Evolutionary conservation across 2,888 invertebrate species (phyloP), one percentile per base, ranked within the genome.

Genomic region (Onchidella celtica): DNA sequence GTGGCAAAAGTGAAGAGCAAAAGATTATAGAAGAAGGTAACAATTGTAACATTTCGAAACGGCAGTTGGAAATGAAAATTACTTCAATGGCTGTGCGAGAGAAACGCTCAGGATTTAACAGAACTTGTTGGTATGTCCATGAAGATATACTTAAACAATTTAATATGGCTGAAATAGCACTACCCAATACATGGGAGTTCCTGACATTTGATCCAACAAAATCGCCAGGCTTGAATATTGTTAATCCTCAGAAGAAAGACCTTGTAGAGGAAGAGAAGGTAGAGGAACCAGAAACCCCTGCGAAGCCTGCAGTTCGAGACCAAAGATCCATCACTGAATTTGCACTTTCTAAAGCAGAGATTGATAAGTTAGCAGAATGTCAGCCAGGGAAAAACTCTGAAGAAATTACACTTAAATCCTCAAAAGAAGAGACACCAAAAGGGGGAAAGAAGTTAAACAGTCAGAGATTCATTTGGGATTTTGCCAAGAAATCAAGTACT

Each of bases 111-210:
- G 94, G 84, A 24, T 94, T 94, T 82, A 94, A 95, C 76, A 95
- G 95, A 80, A 91, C 93, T n/a, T 95, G 95, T 87, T 96, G 96
- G 96, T 94, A 95, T 86, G 96, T 96, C 0, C 90, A 94, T 0
- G 93, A 94, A 11, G 95, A 95, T 17, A 87, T 94, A 0, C 93
- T 95, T 21, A 93, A 95, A 55, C 94, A 95, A 87, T 95, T 95
- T 91, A 91, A 94, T 6, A 89, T 94, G 29, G 89, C 93, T 0
- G 94, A 94, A 59, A 88, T 95, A 0, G 89, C 93, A 0, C 81
- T 95, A 27, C 94, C 95, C 0, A 95, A 95, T 88, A 90, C 92
- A 2, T 96, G 95, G 95, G 91, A 92, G 3, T 95, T 95, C 89
- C 79, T 92, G n/a, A 88, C 87, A 55, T 81, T 87, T 14, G 86